Evolutionary conservation across 2,113 vertebrate species (phyloP).

Genomic region (Dasypus novemcinctus): DNA sequence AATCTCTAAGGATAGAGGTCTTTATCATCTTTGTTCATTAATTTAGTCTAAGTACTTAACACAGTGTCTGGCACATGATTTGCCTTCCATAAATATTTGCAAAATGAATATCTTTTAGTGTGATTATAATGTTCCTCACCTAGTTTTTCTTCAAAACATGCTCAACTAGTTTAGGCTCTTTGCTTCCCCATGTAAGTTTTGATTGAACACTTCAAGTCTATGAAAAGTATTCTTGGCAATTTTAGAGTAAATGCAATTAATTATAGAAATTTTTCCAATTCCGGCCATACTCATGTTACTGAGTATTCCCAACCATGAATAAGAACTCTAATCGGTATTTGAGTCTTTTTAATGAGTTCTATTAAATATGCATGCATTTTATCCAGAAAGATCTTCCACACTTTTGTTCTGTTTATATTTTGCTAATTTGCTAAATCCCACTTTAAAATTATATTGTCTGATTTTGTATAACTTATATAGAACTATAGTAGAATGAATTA

Average conservation of each 20-base stretch:
- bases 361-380: background rate
- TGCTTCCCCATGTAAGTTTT: background rate
- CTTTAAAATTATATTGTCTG: background rate
- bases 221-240: background rate
- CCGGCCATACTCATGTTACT: background rate
- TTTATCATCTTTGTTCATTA: background rate
- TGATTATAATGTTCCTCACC: background rate
- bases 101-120: background rate
- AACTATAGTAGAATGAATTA: too few species aligned
- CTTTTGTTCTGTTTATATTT: background rate
- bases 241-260: background rate
- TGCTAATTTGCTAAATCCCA: background rate
- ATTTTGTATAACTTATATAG: background rate
- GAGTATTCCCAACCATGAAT: background rate
- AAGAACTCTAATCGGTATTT: background rate
- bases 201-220: background rate
- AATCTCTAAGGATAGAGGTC: background rate
- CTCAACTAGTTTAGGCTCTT: background rate
- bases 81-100: background rate
- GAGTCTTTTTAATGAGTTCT: background rate
- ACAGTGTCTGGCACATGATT: background rate
- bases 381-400: background rate
- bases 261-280: background rate
- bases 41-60: background rate
- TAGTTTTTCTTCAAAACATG: background rate